Base-by-base conservation (phyloP, 2,888 invertebrate species). In the Teinopalpus imperialis region DNA sequence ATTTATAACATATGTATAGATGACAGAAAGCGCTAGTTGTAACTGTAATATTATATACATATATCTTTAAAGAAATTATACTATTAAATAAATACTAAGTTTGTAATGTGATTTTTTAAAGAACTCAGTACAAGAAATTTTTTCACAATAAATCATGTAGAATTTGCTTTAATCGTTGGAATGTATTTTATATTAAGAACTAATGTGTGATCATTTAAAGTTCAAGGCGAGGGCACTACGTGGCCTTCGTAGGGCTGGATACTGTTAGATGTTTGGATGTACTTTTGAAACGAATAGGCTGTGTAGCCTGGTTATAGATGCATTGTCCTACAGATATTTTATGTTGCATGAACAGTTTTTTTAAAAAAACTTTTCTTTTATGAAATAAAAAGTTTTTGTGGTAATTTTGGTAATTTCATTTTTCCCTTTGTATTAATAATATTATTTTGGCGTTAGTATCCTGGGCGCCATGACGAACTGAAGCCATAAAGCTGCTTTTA, bases 31-130 rank as follows among this genome's bases (percentile, higher is more conserved):
- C 57, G 64, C 66, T 66, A 64, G 61, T 53, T 59, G 59, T 66
- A 60, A 63, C 52, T 53, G 54, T 60, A 58, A 55, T 48, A 51
- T 50, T 26, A 43, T 24, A 42, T 34, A 42, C 10, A 14, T 32
- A 18, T 32, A 18, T 21, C 24, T 18, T 29, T 39, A 56, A 42
- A 39, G n/a, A 34, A 43, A 52, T 31, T 49, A 32, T 42, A 42
- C 44, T 52, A 56, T 46, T 51, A 55, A 52, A 55, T 53, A 44
- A 48, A 52, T 64, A 63, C 59, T 68, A 66, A 66, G 63, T 67
- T 70, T 72, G 72, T 74, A 70, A 74, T 71, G 70, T 76, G 71
- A 75, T 77, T 78, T 77, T 16, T 74, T 69, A 63, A 74, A 62
- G 67, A 71, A 75, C 68, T 78, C 77, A 74, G 67, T 75, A 74